Percentiles rank a stretch among this genome's conserved stretches.
Conservation (phyloP, 1,140 invertebrate species). For the Bicyclus anynana region DNA sequence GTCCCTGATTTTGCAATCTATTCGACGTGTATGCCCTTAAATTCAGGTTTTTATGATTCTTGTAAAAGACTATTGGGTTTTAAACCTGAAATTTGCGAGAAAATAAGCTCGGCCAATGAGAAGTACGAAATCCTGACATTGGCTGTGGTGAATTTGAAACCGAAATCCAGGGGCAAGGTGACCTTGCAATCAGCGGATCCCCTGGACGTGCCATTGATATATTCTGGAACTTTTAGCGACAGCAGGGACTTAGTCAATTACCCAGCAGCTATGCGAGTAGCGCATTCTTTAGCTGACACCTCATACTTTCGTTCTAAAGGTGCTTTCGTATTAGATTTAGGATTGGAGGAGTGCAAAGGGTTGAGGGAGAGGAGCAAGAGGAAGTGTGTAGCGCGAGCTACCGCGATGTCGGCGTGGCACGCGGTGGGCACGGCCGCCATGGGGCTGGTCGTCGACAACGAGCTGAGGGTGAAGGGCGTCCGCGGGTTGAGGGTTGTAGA, state of each 20-base stretch:
- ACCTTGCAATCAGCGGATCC: constrained; percentile 79
- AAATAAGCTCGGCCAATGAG: constrained; percentile 35
- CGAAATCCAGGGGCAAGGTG: constrained; percentile 69
- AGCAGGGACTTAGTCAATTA: constrained; percentile 68
- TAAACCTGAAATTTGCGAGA: constrained; percentile 38
- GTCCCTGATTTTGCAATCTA: constrained; percentile 58
- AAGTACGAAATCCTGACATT: constrained; percentile 38
- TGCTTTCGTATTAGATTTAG: constrained; percentile 42
- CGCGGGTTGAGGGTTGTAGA: constrained; percentile 78
- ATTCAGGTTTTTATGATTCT: constrained; percentile 26
- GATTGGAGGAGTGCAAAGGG: constrained; percentile 31
- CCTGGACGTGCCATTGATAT: constrained; percentile 81
- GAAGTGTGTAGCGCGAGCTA: constrained; percentile 35
- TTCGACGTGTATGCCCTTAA: constrained; percentile 39
- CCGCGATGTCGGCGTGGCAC: constrained; percentile 57
- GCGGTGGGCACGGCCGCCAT: constrained; percentile 74
- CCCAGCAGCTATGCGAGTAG: constrained; percentile 37
- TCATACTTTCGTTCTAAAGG: constrained; percentile 43
- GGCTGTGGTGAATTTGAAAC: constrained; percentile 55
- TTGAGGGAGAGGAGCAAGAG: constrained; percentile 17
- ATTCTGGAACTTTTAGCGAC: constrained; percentile 82
- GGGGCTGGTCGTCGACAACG: constrained; percentile 70
- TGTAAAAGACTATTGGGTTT: constrained; percentile 42
- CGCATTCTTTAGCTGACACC: constrained; percentile 39
- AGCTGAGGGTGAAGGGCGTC: constrained; percentile 77